Evolutionary conservation across 2,113 vertebrate species (phyloP).

Genomic region (Aptenodytes patagonicus): DNA sequence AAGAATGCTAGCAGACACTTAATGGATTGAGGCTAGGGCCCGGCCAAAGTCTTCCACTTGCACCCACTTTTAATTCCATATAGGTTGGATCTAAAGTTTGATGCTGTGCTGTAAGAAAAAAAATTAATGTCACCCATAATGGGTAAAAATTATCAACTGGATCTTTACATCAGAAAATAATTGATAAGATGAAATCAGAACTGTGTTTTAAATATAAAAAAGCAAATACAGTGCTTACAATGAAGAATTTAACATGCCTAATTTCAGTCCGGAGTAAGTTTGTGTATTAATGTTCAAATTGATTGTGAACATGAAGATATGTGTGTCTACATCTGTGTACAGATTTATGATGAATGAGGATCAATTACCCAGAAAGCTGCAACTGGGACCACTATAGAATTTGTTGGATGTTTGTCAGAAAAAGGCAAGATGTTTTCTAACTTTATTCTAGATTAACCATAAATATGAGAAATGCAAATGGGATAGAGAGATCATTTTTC

Average conservation of each 20-base stretch:
- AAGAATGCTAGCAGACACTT: neutral
- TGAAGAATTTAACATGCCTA: neutral
- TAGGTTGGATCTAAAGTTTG: neutral
- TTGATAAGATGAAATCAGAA: neutral
- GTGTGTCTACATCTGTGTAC: neutral
- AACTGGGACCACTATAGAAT: neutral
- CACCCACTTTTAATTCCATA: neutral
- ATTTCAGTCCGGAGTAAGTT: neutral
- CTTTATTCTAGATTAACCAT: neutral
- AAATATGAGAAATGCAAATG: conserved; percentile 11
- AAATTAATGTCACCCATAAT: neutral
- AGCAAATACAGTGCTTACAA: neutral
- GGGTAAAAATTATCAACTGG: neutral
- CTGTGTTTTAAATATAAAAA: neutral
- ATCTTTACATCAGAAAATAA: neutral
- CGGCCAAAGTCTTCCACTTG: neutral
- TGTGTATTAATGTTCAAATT: neutral
- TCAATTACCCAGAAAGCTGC: neutral
- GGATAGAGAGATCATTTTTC: neutral
- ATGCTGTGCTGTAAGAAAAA: neutral
- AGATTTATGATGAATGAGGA: neutral
- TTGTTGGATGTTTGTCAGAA: neutral
- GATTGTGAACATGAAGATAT: neutral
- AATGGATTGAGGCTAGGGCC: neutral
- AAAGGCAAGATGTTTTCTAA: neutral